These are phyloP conservation scores for Catotricha subobsoleta DNA, from an alignment of 2,888 invertebrate genomes.

Conservation along the genomic window DNA sequence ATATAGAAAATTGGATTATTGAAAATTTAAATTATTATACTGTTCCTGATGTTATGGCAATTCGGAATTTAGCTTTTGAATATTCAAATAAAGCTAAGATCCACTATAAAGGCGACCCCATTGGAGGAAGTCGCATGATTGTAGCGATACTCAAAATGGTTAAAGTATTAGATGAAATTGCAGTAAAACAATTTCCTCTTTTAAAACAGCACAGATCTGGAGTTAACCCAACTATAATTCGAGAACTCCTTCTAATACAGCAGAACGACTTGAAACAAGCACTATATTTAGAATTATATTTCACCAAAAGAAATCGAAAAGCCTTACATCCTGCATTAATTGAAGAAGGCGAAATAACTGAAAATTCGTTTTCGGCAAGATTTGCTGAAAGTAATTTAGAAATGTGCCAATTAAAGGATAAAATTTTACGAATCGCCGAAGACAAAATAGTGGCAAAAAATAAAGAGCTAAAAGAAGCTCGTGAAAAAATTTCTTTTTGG, in stretches of 20 bases:
- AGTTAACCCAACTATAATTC: not conserved
- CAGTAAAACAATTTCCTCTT: not conserved
- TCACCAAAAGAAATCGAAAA: not conserved
- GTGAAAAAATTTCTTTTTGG: too few species aligned
- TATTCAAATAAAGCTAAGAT: not conserved
- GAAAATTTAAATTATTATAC: too few species aligned
- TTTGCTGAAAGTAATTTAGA: too few species aligned
- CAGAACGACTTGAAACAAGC: not conserved
- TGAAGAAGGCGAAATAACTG: not conserved
- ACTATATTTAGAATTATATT: not conserved
- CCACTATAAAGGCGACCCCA: not conserved
- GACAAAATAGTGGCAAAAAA: not conserved
- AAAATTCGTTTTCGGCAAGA: not conserved
- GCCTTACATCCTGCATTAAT: not conserved
- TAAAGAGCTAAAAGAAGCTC: too few species aligned
- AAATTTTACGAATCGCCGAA: not conserved
- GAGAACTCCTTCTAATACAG: not conserved
- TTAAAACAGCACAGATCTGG: not conserved
- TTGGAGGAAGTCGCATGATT: not conserved
- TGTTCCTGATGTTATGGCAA: not conserved
- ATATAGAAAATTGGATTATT: constrained; percentile 3
- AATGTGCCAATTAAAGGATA: not conserved
- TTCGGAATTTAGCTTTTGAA: not conserved
- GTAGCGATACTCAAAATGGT: constrained; percentile 1
- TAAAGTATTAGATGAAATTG: not conserved